phyloP scores from a whole-genome alignment of 2,888 invertebrate species.

The Steromphala cineraria region DNA sequence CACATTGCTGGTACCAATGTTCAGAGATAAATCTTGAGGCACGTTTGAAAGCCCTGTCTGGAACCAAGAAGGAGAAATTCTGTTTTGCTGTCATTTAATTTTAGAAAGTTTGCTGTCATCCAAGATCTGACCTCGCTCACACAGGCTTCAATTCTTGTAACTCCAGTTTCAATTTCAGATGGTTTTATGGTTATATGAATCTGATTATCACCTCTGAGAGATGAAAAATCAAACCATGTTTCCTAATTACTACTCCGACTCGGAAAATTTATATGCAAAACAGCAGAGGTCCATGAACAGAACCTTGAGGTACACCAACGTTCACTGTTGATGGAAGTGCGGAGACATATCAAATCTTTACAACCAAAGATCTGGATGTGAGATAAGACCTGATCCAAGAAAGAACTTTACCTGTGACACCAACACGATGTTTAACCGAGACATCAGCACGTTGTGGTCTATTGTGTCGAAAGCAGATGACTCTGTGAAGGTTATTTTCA shows the following conservation, averaged over 20 bases:
- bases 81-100: not conserved
- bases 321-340: not conserved
- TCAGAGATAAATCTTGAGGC: too few relatives aligned
- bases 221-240: not conserved
- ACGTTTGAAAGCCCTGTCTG: not conserved
- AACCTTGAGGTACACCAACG: not conserved
- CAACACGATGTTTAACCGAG: too few relatives aligned
- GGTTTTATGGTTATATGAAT: not conserved
- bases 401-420: too few relatives aligned
- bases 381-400: not conserved
- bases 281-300: too few relatives aligned
- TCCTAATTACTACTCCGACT: not conserved
- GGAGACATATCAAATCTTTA: not conserved
- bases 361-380: not conserved
- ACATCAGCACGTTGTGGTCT: too few relatives aligned
- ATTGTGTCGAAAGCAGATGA: too few relatives aligned
- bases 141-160: not conserved
- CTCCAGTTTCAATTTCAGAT: not conserved
- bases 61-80: not conserved
- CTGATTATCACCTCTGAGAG: not conserved
- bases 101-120: not conserved
- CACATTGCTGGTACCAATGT: too few relatives aligned
- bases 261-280: not conserved
- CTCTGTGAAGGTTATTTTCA: too few relatives aligned
- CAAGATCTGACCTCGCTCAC: not conserved